Conservation (phyloP, 2,797 vertebrate species). For the Halcyon badia region DNA sequence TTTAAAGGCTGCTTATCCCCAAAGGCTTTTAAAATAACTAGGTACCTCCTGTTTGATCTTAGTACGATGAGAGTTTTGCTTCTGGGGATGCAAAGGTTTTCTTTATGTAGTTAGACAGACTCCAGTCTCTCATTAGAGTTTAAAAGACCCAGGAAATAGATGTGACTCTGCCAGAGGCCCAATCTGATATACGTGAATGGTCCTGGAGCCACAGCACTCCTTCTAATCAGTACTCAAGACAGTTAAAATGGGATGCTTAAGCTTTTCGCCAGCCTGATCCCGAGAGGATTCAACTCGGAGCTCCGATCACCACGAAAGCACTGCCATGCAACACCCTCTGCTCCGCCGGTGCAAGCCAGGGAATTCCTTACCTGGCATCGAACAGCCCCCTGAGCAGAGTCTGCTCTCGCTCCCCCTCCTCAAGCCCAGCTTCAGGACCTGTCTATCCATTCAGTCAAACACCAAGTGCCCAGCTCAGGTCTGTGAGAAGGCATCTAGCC, state of each 20-base stretch:
- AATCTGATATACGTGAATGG: accelerated
- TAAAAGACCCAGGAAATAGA: conserved; percentile 34
- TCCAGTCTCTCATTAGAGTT: conserved; percentile 40
- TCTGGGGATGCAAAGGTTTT: conserved; percentile 21
- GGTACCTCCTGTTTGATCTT: conserved; percentile 49
- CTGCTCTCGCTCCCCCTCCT: background rate
- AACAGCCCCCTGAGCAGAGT: background rate
- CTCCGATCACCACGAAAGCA: background rate
- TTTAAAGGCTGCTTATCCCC: conserved; percentile 33
- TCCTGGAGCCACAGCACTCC: background rate
- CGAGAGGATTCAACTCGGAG: background rate
- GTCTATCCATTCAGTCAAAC: background rate
- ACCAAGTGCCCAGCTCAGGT: accelerated
- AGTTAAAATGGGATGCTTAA: background rate
- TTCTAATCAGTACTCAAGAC: background rate
- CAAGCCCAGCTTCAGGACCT: background rate
- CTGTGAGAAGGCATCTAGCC: background rate
- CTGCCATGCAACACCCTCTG: background rate
- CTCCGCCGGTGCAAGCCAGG: background rate
- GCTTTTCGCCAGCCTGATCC: background rate
- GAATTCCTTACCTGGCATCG: background rate
- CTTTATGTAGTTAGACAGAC: background rate
- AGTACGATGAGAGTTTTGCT: background rate
- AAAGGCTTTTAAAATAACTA: conserved; percentile 49
- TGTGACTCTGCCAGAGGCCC: conserved; percentile 8